These are phyloP conservation scores for Tethea ocularis DNA, from an alignment of 2,888 invertebrate species.

Conservation along the genomic window DNA sequence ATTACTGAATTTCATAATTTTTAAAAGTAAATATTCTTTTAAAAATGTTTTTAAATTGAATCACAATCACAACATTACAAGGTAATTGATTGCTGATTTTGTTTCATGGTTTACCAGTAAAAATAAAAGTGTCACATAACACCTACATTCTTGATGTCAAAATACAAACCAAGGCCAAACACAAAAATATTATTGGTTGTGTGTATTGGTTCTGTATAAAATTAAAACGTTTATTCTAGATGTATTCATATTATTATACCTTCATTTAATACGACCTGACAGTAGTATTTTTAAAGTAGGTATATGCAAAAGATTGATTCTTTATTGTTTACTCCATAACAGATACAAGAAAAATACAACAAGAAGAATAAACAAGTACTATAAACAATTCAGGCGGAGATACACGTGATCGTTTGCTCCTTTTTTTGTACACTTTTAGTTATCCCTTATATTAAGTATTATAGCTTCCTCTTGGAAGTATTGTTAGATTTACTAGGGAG, in stretches of 20 bases:
- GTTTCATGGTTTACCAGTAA: constrained; percentile 5
- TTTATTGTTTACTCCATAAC: too few species aligned
- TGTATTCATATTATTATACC: neutral
- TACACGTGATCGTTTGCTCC: neutral
- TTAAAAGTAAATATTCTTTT: too few species aligned
- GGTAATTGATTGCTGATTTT: neutral
- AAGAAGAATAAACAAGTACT: too few species aligned
- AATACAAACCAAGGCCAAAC: constrained; percentile 3
- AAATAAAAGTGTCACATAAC: constrained; percentile 5
- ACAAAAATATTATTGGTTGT: neutral
- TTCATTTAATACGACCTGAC: too few species aligned
- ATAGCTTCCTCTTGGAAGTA: too few species aligned
- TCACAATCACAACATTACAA: neutral
- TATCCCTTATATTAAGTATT: neutral
- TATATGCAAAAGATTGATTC: too few species aligned
- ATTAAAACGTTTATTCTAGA: neutral
- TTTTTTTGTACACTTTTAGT: neutral
- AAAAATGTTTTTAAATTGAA: constrained; percentile 1
- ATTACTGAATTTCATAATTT: neutral
- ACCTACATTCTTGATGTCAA: constrained; percentile 7
- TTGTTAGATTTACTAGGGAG: too few species aligned
- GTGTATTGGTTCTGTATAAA: neutral
- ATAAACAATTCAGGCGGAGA: too few species aligned
- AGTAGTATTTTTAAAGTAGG: too few species aligned
- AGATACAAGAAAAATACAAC: too few species aligned